Base-by-base conservation (phyloP, 1,140 invertebrate genomes). In the Camponotus pennsylvanicus region DNA sequence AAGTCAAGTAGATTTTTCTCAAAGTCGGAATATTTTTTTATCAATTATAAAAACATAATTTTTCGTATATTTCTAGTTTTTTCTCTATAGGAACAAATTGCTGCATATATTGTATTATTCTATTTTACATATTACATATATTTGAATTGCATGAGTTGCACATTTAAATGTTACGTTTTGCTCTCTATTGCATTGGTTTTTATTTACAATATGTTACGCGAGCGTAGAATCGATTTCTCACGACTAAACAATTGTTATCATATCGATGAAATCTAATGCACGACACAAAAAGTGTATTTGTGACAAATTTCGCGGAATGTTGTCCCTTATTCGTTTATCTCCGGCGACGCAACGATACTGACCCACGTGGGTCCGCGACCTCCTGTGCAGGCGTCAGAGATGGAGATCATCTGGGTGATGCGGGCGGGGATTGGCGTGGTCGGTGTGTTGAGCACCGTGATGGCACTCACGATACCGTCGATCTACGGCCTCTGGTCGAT, bases 351-450 rank as follows among this genome's bases (percentile, higher is more conserved):
- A 34, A 67, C 15, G 45, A 52, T 80, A 70, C 18, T 85, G 83
- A 78, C 40, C 59, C 13, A 55, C 45, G 61, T 55, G 73, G 59
- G 34, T 42, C 34, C 18, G 13, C 73, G 73, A 63, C 63, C 21
- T 27, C n/a, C 21, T 88, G 79, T 84, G 64, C 92, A 97, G 97
- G 98, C 98, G 42, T 98, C 98, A 66, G 98, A 99, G 94, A 98
- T 98, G 96, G 99, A 99, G 96, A 99, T 99, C 89, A 98, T 99
- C 90, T 99, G 98, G 98, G 98, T 99, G 92, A 99, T 99, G 99
- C 96, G 99, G 90, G 96, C 97, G 0, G 97, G 98, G 64, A 99
- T 99, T 89, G 96, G 99, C 79, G 96, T 99, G n/a, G 98, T 99
- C 66, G 99, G 99, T 6, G 96, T 98, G 52, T 94, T 99, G 73